phyloP scores from a whole-genome alignment of 2,888 invertebrate species.

The Xanthostigma xanthostigma region DNA sequence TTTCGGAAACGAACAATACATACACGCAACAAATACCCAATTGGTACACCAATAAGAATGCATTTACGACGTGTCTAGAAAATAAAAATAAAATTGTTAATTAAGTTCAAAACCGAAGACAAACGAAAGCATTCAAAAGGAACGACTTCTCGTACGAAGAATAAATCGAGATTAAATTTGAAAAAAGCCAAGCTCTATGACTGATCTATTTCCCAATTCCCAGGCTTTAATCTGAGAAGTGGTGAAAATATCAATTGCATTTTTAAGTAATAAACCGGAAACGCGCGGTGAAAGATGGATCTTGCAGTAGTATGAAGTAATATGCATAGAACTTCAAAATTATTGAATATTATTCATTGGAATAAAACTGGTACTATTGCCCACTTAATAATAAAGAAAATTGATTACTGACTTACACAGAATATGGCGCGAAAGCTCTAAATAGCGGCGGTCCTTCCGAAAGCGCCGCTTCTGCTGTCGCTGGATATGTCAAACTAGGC shows the following conservation, averaged over 20 bases:
- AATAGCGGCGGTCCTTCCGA: conserved; percentile 57
- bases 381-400: not conserved
- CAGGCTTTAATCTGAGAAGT: too few species aligned
- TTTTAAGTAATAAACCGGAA: too few species aligned
- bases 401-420: conserved; percentile 38
- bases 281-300: too few species aligned
- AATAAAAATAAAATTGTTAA: conserved; percentile 14
- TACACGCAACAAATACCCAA: conserved; percentile 95
- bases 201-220: too few species aligned
- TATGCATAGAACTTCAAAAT: too few species aligned
- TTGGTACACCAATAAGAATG: conserved; percentile 73
- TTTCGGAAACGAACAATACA: conserved; percentile 82
- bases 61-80: conserved; percentile 53
- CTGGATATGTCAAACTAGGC: conserved; percentile 57
- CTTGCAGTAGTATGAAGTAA: too few species aligned
- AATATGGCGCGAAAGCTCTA: conserved; percentile 44
- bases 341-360: too few species aligned
- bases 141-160: conserved; percentile 11
- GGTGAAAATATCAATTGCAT: too few species aligned
- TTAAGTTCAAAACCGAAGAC: not conserved
- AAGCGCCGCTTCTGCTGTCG: conserved; percentile 64
- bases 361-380: too few species aligned
- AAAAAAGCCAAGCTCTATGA: too few species aligned
- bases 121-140: not conserved
- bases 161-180: too few species aligned